These are phyloP conservation scores for Eulemur coronatus DNA, from an alignment of 2,797 vertebrate genomes.

Conservation along the genomic window DNA sequence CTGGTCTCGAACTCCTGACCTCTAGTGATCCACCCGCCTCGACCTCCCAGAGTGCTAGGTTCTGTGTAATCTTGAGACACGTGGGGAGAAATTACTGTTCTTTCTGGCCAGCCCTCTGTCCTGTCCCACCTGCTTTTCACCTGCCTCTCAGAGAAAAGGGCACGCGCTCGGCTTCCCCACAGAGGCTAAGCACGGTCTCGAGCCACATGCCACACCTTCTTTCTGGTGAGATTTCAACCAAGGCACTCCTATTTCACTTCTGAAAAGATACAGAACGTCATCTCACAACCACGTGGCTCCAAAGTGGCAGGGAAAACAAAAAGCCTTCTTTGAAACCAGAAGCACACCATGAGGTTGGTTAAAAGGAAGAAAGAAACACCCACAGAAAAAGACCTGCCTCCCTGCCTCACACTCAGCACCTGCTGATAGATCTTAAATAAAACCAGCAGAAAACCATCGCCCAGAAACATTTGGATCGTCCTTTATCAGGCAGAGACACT, in stretches of 20 bases:
- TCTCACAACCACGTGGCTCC: background rate
- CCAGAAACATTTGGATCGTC: background rate
- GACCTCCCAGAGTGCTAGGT: background rate
- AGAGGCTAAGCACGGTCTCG: background rate
- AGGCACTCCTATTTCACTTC: background rate
- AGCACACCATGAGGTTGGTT: background rate
- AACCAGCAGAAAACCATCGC: constrained; percentile 44
- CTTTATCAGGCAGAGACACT: background rate
- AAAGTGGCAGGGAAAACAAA: background rate
- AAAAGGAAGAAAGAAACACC: constrained; percentile 9
- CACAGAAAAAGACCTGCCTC: background rate
- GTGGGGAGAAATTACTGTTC: background rate
- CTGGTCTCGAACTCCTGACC: no score
- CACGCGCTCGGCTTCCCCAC: background rate
- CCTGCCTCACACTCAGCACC: constrained; percentile 27
- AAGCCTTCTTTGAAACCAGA: constrained; percentile 48
- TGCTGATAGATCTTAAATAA: constrained; percentile 37
- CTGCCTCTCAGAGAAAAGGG: background rate
- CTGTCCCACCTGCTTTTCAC: background rate
- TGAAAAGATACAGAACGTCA: background rate
- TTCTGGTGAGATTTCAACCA: background rate
- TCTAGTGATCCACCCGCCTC: no score
- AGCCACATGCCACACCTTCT: background rate
- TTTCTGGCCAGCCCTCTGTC: background rate
- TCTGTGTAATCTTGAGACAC: background rate